These are phyloP conservation scores for Calephelis nemesis DNA, from an alignment of 1,140 invertebrate species.

Conservation along the genomic window DNA sequence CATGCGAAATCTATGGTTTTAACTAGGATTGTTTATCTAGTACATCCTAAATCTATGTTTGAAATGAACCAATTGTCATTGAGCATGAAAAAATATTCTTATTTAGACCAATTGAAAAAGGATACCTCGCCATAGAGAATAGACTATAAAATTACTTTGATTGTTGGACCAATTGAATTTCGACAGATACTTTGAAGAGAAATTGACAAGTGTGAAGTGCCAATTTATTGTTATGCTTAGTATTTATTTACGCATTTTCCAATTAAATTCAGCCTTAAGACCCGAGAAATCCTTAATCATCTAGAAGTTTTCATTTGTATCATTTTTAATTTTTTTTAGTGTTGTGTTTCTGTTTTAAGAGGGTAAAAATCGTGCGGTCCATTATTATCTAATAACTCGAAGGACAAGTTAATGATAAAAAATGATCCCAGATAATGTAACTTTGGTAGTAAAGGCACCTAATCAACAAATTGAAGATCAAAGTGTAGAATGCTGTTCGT, in stretches of 20 bases:
- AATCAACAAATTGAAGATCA: constrained; percentile 94
- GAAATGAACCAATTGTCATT: constrained; percentile 12
- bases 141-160: constrained; percentile 16
- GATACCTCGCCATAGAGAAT: constrained; percentile 7
- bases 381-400: constrained; percentile 55
- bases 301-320: constrained; percentile 17
- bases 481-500: constrained; percentile 87
- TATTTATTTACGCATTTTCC: constrained; percentile 73
- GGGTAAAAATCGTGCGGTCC: not conserved
- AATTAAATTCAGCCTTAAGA: constrained; percentile 35
- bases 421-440: constrained; percentile 81
- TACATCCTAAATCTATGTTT: not conserved
- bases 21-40: too few species aligned
- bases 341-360: not conserved
- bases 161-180: constrained; percentile 58
- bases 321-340: constrained; percentile 18
- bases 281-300: constrained; percentile 6
- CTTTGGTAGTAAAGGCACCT: constrained; percentile 91
- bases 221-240: constrained; percentile 41
- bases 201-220: constrained; percentile 66
- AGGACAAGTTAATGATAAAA: constrained; percentile 50
- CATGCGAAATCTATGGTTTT: too few species aligned
- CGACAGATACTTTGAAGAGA: constrained; percentile 66
- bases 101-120: constrained; percentile 29
- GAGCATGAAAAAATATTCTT: not conserved